Evolutionary conservation across 2,888 invertebrate genomes (phyloP).

Genomic region (Gymnoscelis rufifasciata): DNA sequence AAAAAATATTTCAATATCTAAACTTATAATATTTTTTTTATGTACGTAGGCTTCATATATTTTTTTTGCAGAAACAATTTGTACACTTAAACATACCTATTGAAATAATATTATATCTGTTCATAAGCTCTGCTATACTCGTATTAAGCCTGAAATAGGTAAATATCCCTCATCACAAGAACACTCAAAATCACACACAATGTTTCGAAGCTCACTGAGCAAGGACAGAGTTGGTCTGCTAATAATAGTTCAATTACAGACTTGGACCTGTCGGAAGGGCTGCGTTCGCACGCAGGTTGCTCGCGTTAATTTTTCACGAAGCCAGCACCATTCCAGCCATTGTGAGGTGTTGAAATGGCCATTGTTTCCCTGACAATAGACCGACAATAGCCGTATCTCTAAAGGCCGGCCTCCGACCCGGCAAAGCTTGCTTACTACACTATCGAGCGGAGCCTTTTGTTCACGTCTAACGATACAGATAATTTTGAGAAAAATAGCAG

Average conservation of each 20-base stretch:
- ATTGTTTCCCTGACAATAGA: constrained; percentile 61
- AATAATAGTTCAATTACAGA: constrained; percentile 28
- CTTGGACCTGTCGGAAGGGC: constrained; percentile 27
- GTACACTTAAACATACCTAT: too few species aligned
- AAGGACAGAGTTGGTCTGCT: constrained; percentile 9
- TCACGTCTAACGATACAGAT: constrained; percentile 30
- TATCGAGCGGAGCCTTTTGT: constrained; percentile 33
- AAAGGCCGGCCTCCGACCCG: constrained; percentile 50
- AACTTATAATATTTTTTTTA: too few species aligned
- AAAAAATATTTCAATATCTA: too few species aligned
- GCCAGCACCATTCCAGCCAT: constrained; percentile 51
- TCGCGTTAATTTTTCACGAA: constrained; percentile 60
- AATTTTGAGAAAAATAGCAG: constrained; percentile 22
- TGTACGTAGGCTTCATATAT: too few species aligned
- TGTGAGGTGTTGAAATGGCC: constrained; percentile 58
- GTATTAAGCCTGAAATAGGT: too few species aligned
- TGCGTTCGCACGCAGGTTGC: constrained; percentile 44
- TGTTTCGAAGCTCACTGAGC: constrained; percentile 9
- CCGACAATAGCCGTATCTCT: constrained; percentile 56
- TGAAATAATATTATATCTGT: too few species aligned
- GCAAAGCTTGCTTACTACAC: constrained; percentile 33
- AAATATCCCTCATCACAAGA: neutral
- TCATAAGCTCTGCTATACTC: too few species aligned
- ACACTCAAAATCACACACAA: neutral
- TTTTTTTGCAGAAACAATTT: too few species aligned